These are phyloP conservation scores for Crematogaster levior DNA, from an alignment of 2,888 invertebrate species.

Conservation along the genomic window DNA sequence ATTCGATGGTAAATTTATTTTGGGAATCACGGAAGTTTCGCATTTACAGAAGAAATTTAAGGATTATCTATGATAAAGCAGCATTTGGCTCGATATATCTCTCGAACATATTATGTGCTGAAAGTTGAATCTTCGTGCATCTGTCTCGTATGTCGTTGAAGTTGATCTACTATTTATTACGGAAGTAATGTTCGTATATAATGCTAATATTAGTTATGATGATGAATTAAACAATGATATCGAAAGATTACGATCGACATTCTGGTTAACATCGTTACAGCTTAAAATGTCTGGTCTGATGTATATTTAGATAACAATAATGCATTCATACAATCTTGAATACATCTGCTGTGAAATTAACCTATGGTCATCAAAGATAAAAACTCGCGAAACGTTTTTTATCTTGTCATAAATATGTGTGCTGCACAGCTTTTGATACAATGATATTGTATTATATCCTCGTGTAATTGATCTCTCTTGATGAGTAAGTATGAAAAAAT, in stretches of 20 bases:
- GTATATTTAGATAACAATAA: slow-evolving; percentile 28
- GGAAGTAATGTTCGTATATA: not conserved
- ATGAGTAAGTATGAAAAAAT: not conserved
- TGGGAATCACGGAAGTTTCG: slow-evolving; percentile 48
- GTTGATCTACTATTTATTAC: not conserved
- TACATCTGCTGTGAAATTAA: not conserved
- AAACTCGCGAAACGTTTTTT: not conserved
- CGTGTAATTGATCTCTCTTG: not conserved
- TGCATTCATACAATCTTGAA: slow-evolving; percentile 18
- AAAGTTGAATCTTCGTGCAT: not conserved
- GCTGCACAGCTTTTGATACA: not conserved
- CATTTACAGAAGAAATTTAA: slow-evolving; percentile 19
- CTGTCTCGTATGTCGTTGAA: not conserved
- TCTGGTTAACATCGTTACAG: slow-evolving; percentile 7
- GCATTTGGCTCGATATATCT: not conserved
- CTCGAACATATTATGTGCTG: not conserved
- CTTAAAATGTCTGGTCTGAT: not conserved
- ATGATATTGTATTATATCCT: not conserved
- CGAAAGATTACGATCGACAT: not conserved
- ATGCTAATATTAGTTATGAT: not conserved
- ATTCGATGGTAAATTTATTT: slow-evolving; percentile 49
- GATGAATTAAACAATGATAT: not conserved
- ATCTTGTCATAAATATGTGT: not conserved
- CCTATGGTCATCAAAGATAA: not conserved
- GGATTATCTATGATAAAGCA: not conserved